Evolutionary conservation across 2,113 vertebrate genomes (phyloP).

Genomic region (Uropsilus gracilis): DNA sequence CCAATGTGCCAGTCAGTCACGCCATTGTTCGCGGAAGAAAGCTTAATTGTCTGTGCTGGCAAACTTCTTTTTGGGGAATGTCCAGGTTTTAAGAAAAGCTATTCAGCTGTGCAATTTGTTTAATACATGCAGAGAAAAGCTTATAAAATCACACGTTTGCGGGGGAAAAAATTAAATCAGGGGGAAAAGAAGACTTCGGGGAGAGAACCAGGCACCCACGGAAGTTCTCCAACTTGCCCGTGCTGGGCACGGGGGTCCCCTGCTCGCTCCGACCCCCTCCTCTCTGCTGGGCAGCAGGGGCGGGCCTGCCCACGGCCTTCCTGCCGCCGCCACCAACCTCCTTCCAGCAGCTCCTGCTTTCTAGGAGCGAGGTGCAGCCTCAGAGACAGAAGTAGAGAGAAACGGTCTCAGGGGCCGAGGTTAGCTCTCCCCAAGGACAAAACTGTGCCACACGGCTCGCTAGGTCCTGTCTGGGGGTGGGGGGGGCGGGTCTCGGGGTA

Average conservation of each 20-base stretch:
- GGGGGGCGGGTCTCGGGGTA: fast-evolving
- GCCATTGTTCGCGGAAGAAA: conserved; percentile 91
- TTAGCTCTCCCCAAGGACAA: neutral
- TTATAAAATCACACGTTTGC: conserved; percentile 88
- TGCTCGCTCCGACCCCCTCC: too few species aligned
- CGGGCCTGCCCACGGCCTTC: fast-evolving
- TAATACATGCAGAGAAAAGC: conserved; percentile 90
- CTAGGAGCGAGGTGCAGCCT: neutral
- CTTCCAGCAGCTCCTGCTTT: neutral
- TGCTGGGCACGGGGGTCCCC: neutral
- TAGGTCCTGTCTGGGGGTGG: fast-evolving
- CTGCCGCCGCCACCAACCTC: fast-evolving
- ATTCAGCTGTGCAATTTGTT: conserved; percentile 93
- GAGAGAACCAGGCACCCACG: conserved; percentile 33
- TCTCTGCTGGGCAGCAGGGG: neutral
- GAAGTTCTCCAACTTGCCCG: conserved; percentile 72
- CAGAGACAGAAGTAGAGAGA: fast-evolving
- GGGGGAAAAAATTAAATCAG: conserved; percentile 64
- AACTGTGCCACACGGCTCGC: neutral
- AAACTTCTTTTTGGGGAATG: conserved; percentile 92
- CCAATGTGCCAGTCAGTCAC: conserved; percentile 92
- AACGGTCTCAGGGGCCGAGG: neutral
- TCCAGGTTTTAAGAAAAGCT: conserved; percentile 94
- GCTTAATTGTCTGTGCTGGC: conserved; percentile 91
- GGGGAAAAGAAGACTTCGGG: conserved; percentile 52